Conservation (phyloP, 2,888 invertebrate genomes). For the Xestia sexstrigata region DNA sequence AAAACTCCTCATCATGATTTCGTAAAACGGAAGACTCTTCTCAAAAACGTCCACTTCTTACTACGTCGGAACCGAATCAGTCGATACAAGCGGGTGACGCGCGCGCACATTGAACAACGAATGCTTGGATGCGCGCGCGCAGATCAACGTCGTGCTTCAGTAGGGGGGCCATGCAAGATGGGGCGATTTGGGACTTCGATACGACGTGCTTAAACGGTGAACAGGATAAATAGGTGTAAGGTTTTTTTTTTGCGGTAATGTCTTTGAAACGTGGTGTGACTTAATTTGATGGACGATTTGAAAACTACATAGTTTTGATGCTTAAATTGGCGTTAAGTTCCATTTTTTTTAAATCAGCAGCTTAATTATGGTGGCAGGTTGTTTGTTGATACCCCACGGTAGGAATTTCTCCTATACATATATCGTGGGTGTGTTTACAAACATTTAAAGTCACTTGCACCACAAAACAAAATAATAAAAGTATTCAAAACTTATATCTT, state of each 20-base stretch:
- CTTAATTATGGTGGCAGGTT: neutral
- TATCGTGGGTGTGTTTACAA: no score
- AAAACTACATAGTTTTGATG: neutral
- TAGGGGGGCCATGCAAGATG: conserved; percentile 39
- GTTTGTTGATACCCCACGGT: no score
- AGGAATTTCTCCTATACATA: no score
- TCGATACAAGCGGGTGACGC: conserved; percentile 77
- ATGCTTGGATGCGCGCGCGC: conserved; percentile 56
- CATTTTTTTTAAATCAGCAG: neutral
- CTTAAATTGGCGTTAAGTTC: neutral
- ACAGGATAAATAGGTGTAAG: conserved; percentile 41
- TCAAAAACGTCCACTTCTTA: conserved; percentile 73
- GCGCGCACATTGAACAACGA: conserved; percentile 79
- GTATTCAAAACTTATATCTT: no score
- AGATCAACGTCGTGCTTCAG: conserved; percentile 28
- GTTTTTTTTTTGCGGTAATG: conserved; percentile 26
- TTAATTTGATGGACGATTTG: conserved; percentile 40
- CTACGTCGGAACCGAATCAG: conserved; percentile 78
- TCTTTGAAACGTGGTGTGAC: conserved; percentile 22
- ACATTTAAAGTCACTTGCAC: neutral
- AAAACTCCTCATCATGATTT: conserved; percentile 66
- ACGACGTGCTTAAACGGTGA: conserved; percentile 29
- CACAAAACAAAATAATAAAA: neutral
- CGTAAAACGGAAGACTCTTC: conserved; percentile 62
- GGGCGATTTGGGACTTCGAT: conserved; percentile 25